These are phyloP conservation scores for Crotophaga sulcirostris DNA, from an alignment of 2,113 vertebrate genomes.

Conservation along the genomic window DNA sequence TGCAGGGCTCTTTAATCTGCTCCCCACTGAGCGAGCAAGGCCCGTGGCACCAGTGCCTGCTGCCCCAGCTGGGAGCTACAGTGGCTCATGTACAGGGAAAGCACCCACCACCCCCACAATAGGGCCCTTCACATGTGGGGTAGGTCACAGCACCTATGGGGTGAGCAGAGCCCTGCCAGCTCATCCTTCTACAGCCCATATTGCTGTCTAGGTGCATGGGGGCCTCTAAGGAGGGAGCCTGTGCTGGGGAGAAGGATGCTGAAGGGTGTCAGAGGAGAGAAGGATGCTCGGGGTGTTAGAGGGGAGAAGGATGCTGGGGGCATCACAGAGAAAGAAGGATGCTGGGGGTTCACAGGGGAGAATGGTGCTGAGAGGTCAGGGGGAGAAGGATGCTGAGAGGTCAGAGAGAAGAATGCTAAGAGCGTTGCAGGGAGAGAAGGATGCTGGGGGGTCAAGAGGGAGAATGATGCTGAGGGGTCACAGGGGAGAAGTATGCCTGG, in stretches of 20 bases:
- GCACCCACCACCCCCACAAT: neutral
- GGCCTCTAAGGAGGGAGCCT: neutral
- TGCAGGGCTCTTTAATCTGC: constrained; percentile 49
- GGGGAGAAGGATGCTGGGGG: neutral
- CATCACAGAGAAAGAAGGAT: neutral
- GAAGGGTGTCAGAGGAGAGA: neutral
- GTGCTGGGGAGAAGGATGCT: neutral
- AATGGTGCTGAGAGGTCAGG: neutral
- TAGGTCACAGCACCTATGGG: neutral
- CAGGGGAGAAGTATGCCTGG: neutral
- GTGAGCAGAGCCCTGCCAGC: neutral
- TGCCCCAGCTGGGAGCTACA: neutral
- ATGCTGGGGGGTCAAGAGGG: neutral
- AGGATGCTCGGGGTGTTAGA: neutral
- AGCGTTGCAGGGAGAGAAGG: neutral
- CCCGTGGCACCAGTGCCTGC: neutral
- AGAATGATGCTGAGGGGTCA: neutral
- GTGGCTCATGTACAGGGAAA: neutral
- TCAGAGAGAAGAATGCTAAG: no score
- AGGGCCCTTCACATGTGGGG: neutral
- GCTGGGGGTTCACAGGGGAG: neutral
- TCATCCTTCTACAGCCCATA: neutral
- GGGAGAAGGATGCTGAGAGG: neutral
- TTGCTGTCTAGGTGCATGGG: accelerated
- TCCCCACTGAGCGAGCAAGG: neutral